Base-by-base conservation (phyloP, 2,797 vertebrate genomes). In the Erethizon dorsatum region DNA sequence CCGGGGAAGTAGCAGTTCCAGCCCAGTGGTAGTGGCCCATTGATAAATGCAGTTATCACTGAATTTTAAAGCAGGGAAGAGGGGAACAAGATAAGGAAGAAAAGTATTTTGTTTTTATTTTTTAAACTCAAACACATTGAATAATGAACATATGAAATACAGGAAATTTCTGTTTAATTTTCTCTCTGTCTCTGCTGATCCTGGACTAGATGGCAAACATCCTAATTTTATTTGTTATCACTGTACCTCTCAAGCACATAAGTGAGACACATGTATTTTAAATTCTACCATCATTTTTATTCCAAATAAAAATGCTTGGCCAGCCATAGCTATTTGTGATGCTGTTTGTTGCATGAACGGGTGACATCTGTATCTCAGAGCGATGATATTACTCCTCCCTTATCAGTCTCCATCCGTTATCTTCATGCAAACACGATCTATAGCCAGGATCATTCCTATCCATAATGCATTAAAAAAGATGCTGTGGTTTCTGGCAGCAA, bases 151-250 rank as follows among this genome's bases (percentile, higher is more conserved):
- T 3, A 47, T 17, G 67, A 95, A 79, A 41, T 28, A 92, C 2
- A 47, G 20, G 71, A 75, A 87, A 52, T 33, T 83, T 85, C 10
- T 57, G 33, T 52, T 75, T 90, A 59, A 69, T 87, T n/a, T 33
- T 91, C 11, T 94, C 11, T 92, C 45, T 84, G 1, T 86, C 77
- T 7, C 15, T 83, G 17, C 37, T 83, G 59, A 92, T 8, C 10
- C 79, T 90, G 41, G 33, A 85, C 24, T 91, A 61, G 18, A 86
- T 86, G 91, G 83, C 18, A 86, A 97, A 87, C 91, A 54, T 87
- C 14, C 8, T 65, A 65, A 92, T 28, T 67, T 41, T 77, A 6
- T 87, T 92, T 89, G 67, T 14, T 79, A 89, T 10, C 57, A 67
- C 15, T 92, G 9, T 10, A 59, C 83, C 9, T 37, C 41, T 77